Conservation (phyloP, 2,797 vertebrate species). For the Rhinophrynus dorsalis region DNA sequence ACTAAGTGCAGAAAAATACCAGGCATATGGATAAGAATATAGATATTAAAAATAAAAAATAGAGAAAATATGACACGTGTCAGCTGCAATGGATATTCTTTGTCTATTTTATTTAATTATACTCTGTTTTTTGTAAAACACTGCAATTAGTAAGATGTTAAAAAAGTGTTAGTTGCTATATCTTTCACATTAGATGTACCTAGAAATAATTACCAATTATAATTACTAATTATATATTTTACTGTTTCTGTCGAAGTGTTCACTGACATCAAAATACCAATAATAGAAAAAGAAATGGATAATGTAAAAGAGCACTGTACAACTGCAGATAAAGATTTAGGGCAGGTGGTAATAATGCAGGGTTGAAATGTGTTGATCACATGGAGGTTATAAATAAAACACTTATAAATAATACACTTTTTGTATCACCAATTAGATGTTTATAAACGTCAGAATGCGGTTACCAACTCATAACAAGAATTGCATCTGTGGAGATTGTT, state of each 20-base stretch:
- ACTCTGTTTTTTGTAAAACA: constrained; percentile 39
- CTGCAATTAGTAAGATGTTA: constrained; percentile 46
- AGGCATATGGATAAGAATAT: constrained; percentile 55
- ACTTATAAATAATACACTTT: not conserved
- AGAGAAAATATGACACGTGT: constrained; percentile 58
- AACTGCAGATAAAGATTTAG: not conserved
- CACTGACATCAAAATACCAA: constrained; percentile 31
- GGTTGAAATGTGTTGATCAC: not conserved
- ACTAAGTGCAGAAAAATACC: constrained; percentile 59
- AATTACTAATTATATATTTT: constrained; percentile 43
- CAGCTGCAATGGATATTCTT: constrained; percentile 47
- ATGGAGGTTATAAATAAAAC: not conserved
- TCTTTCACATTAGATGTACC: constrained; percentile 31
- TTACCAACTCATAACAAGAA: too few relatives aligned
- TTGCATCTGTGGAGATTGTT: too few relatives aligned
- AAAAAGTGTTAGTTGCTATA: constrained; percentile 30
- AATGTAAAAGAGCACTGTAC: not conserved
- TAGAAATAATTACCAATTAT: constrained; percentile 44
- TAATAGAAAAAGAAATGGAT: constrained; percentile 9
- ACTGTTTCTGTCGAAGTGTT: constrained; percentile 35
- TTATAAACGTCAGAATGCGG: too few relatives aligned
- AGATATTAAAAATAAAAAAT: constrained; percentile 58
- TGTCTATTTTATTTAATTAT: constrained; percentile 48
- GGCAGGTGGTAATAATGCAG: constrained; percentile 8
- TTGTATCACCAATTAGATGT: constrained; percentile 3